Conservation (phyloP, 1,140 invertebrate genomes). For the Pinna nobilis region DNA sequence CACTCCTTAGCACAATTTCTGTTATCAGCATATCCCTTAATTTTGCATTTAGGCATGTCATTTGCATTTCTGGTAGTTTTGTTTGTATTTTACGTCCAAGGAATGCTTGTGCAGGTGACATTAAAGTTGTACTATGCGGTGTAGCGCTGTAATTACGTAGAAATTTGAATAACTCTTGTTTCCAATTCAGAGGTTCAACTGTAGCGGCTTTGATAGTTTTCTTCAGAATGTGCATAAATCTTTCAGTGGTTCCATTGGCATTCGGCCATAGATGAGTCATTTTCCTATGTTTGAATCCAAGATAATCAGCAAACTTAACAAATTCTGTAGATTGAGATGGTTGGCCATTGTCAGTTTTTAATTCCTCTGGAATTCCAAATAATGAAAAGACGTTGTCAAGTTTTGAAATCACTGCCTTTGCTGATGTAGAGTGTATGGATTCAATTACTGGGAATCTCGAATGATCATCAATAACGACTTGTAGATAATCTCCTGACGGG, state of each 20-base stretch:
- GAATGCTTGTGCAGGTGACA: background rate
- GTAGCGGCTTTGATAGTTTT: conserved; percentile 45
- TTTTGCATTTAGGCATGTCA: background rate
- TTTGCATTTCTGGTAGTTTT: no score
- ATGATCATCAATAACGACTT: conserved; percentile 50
- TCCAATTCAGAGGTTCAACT: conserved; percentile 43
- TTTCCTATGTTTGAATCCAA: conserved; percentile 40
- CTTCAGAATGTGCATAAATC: conserved; percentile 48
- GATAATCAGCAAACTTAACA: background rate
- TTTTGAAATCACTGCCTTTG: conserved; percentile 12
- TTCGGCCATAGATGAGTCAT: conserved; percentile 45
- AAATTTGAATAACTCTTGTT: conserved; percentile 47
- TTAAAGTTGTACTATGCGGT: background rate
- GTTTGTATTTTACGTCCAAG: background rate
- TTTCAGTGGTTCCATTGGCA: conserved; percentile 49
- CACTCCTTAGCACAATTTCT: background rate
- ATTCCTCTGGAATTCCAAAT: conserved; percentile 36
- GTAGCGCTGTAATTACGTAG: conserved; percentile 18
- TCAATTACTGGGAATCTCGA: conserved; percentile 37
- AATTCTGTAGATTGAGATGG: conserved; percentile 35
- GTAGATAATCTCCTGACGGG: conserved; percentile 30
- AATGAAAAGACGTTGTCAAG: conserved; percentile 26
- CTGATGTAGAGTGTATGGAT: conserved; percentile 19
- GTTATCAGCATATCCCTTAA: background rate
- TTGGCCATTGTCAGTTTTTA: conserved; percentile 52